Percentiles rank a stretch among this genome's conserved stretches.
Evolutionary conservation across 2,888 invertebrate species (phyloP).

Genomic region (Pollenia labialis): DNA sequence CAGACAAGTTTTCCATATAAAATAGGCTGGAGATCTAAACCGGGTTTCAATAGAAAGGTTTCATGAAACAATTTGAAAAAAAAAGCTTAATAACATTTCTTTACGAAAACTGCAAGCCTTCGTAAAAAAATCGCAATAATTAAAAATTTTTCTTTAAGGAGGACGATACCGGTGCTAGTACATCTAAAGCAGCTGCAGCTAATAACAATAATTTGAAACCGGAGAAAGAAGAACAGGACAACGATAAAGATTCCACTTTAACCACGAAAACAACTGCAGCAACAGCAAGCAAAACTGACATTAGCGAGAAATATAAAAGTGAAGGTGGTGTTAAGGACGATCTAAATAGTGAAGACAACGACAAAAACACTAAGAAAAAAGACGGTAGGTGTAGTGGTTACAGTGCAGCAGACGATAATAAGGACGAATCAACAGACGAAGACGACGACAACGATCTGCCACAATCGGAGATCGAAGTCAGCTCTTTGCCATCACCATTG

Average conservation of each 20-base stretch:
- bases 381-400: conserved; percentile 3
- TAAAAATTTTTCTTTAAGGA: conserved; percentile 38
- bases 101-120: too few relatives aligned
- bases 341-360: conserved; percentile 54
- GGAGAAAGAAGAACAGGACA: conserved; percentile 63
- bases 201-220: conserved; percentile 66
- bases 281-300: conserved; percentile 43
- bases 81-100: background rate
- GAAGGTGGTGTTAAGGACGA: conserved; percentile 58
- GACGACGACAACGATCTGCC: conserved; percentile 78
- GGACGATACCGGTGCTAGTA: conserved; percentile 79
- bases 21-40: background rate
- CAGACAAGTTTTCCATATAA: background rate
- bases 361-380: conserved; percentile 47
- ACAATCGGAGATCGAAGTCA: conserved; percentile 77
- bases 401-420: conserved; percentile 54
- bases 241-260: conserved; percentile 48
- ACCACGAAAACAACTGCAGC: conserved; percentile 7
- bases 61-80: background rate
- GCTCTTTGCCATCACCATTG: conserved; percentile 81
- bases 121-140: background rate
- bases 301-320: conserved; percentile 46
- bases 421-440: conserved; percentile 42
- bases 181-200: conserved; percentile 80
- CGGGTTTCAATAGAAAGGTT: background rate